These are phyloP conservation scores for Ameiurus melas DNA, from an alignment of 2,113 vertebrate genomes.

Conservation along the genomic window DNA sequence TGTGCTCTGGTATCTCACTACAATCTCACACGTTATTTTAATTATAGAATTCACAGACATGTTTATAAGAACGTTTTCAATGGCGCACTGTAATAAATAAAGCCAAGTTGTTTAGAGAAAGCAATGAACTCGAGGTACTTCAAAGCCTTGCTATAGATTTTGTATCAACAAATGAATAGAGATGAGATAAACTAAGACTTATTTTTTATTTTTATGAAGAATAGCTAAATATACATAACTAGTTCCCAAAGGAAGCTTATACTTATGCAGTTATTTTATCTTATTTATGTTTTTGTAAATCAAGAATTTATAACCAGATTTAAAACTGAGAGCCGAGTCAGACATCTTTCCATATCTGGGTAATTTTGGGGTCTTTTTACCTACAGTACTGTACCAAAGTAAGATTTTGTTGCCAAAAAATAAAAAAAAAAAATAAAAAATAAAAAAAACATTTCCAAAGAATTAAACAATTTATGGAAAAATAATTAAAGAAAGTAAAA, in stretches of 20 bases:
- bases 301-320: neutral
- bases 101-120: neutral
- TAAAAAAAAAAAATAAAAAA: too few relatives aligned
- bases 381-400: too few relatives aligned
- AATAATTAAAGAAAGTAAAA: too few relatives aligned
- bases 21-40: neutral
- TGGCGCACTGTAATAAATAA: neutral
- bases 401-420: too few relatives aligned
- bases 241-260: neutral
- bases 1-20: neutral
- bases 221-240: neutral
- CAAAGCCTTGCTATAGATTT: neutral
- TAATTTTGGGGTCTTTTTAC: too few relatives aligned
- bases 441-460: too few relatives aligned
- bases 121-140: neutral
- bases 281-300: neutral
- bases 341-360: neutral
- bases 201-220: neutral
- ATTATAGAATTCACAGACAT: neutral
- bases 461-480: too few relatives aligned
- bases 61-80: neutral
- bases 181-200: neutral
- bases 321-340: neutral
- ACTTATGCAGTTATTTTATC: too few relatives aligned
- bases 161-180: neutral